Percentiles rank a stretch among this genome's conserved stretches.
phyloP scores from a whole-genome alignment of 1,140 invertebrate species.

The Drosophila subpulchrella region DNA sequence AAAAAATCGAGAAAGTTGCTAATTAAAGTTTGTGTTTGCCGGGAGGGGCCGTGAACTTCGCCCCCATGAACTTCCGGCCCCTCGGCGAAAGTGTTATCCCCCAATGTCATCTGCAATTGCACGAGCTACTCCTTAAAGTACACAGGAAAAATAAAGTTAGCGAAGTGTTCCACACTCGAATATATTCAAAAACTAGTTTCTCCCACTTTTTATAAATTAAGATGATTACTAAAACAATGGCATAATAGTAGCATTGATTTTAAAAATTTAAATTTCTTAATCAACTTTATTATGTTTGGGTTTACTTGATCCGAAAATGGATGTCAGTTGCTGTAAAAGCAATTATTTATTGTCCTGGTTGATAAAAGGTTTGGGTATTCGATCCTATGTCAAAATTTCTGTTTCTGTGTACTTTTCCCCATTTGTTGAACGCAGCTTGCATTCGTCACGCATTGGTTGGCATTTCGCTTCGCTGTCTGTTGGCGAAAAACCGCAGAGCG shows the following conservation, averaged over 20 bases:
- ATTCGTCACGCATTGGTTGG: slow-evolving; percentile 77
- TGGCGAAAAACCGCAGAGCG: slow-evolving; percentile 65
- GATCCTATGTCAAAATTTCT: neutral
- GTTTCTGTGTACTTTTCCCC: neutral
- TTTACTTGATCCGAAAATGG: no score
- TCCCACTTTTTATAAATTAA: no score
- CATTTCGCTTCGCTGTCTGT: slow-evolving; percentile 80
- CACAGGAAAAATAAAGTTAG: neutral
- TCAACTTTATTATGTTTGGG: no score
- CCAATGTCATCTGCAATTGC: slow-evolving; percentile 34
- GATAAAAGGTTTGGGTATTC: neutral
- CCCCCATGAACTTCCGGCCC: slow-evolving; percentile 37
- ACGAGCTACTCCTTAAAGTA: neutral
- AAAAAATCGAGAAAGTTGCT: slow-evolving; percentile 66
- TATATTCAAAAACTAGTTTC: neutral
- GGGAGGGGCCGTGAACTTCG: slow-evolving; percentile 58
- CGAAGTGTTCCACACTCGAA: no score
- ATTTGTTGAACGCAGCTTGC: slow-evolving; percentile 34
- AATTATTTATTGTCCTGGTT: no score
- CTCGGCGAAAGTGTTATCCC: slow-evolving; percentile 72
- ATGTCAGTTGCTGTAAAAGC: no score
- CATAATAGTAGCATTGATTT: no score
- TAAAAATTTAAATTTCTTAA: no score
- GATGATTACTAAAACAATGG: no score
- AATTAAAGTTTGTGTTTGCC: slow-evolving; percentile 77